Evolutionary conservation across 1,140 invertebrate species (phyloP).

Genomic region (Drosophila fuyamai): DNA sequence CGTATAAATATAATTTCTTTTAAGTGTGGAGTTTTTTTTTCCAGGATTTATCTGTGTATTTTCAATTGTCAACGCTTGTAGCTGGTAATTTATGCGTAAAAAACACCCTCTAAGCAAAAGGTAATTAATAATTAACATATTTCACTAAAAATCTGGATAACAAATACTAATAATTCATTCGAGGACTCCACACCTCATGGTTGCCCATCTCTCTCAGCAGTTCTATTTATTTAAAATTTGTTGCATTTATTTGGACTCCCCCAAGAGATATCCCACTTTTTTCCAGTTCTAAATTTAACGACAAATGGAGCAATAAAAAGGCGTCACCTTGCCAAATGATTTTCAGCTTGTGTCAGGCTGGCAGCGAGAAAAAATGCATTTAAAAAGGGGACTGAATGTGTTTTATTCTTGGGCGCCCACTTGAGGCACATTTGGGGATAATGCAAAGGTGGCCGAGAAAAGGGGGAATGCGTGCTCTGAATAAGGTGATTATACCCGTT

Average conservation of each 20-base stretch:
- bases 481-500: constrained; percentile 63
- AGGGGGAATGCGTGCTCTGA: constrained; percentile 7
- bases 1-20: constrained; percentile 25
- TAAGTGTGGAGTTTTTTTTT: constrained; percentile 4
- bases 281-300: constrained; percentile 64
- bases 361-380: constrained; percentile 28
- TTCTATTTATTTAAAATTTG: constrained; percentile 70
- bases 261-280: constrained; percentile 18
- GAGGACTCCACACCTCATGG: constrained; percentile 24
- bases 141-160: constrained; percentile 63
- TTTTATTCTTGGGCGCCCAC: constrained; percentile 57
- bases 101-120: constrained; percentile 27
- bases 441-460: background rate
- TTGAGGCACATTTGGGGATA: constrained; percentile 37
- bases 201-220: constrained; percentile 29
- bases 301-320: constrained; percentile 68
- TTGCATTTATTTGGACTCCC: constrained; percentile 16
- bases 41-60: constrained; percentile 34
- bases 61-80: constrained; percentile 54
- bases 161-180: constrained; percentile 70
- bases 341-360: constrained; percentile 32
- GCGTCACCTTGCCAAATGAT: constrained; percentile 77
- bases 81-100: constrained; percentile 50
- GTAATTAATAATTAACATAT: constrained; percentile 82
- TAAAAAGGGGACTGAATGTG: constrained; percentile 11